These are phyloP conservation scores for Odontocolon sp. DNA, from an alignment of 2,888 invertebrate genomes.

Conservation along the genomic window DNA sequence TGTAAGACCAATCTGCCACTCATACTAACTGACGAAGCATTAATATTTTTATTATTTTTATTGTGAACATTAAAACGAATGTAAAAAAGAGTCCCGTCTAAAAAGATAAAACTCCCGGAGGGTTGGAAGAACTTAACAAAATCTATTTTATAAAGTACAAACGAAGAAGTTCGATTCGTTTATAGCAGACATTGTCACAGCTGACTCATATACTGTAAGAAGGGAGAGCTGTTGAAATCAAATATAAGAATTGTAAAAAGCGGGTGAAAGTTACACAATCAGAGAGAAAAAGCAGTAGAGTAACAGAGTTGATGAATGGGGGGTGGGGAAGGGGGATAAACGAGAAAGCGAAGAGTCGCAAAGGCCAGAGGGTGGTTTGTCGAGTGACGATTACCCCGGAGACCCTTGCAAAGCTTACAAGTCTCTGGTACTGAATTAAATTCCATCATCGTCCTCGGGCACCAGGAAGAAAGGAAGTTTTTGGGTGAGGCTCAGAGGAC, in stretches of 20 bases:
- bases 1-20: no score
- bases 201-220: slow-evolving; percentile 17
- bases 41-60: no score
- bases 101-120: slow-evolving; percentile 11
- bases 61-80: no score
- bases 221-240: background rate
- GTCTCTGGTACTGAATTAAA: slow-evolving; percentile 57
- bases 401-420: slow-evolving; percentile 52
- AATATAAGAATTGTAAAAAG: slow-evolving; percentile 33
- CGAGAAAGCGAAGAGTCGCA: slow-evolving; percentile 29
- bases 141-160: slow-evolving; percentile 36
- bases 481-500: background rate
- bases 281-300: slow-evolving; percentile 21
- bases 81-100: no score
- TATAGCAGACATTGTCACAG: slow-evolving; percentile 15
- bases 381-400: slow-evolving; percentile 57
- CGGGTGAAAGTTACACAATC: slow-evolving; percentile 45
- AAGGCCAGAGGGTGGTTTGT: slow-evolving; percentile 54
- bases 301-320: background rate
- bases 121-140: slow-evolving; percentile 12
- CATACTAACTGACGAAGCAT: no score
- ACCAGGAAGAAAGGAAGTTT: slow-evolving; percentile 49
- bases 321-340: background rate
- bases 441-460: slow-evolving; percentile 50
- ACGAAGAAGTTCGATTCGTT: slow-evolving; percentile 50